A percentile compares a stretch with the other conserved stretches of the same genome.
phyloP scores from a whole-genome alignment of 1,140 invertebrate genomes.

The Lucilia cuprina region DNA sequence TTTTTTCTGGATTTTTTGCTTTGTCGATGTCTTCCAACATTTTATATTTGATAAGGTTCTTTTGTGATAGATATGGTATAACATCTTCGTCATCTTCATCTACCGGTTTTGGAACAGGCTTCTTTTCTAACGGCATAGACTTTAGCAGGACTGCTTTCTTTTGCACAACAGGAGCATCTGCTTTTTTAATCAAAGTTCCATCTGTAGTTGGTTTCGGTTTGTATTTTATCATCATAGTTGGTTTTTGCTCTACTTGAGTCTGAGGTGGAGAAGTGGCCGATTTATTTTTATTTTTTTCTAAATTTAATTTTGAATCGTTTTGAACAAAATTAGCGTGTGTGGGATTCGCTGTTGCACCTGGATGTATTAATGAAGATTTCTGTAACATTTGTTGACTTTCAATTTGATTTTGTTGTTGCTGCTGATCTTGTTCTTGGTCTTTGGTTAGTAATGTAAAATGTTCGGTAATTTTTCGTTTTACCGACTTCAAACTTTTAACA shows the following conservation, averaged over 20 bases:
- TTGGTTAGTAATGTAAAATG: background rate
- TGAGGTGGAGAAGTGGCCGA: background rate
- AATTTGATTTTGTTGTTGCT: background rate
- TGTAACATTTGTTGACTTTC: background rate
- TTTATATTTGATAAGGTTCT: constrained; percentile 54
- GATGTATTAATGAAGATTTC: too few species aligned
- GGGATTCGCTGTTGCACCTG: background rate
- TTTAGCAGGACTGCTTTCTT: constrained; percentile 54
- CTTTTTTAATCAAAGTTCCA: background rate
- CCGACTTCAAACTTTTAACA: constrained; percentile 2
- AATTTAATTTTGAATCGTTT: background rate
- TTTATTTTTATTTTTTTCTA: background rate
- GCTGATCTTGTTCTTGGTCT: background rate
- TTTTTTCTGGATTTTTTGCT: constrained; percentile 23
- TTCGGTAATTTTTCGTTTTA: constrained; percentile 24
- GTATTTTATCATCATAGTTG: constrained; percentile 18
- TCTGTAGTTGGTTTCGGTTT: constrained; percentile 13
- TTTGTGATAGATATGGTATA: constrained; percentile 57
- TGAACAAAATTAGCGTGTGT: background rate
- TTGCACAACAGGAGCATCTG: constrained; percentile 37
- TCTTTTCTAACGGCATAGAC: constrained; percentile 53
- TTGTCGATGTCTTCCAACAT: constrained; percentile 48
- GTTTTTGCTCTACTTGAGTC: background rate
- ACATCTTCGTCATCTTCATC: constrained; percentile 45
- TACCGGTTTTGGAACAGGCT: constrained; percentile 40